Conservation (phyloP, 2,113 vertebrate species). For the Cygnus atratus region DNA sequence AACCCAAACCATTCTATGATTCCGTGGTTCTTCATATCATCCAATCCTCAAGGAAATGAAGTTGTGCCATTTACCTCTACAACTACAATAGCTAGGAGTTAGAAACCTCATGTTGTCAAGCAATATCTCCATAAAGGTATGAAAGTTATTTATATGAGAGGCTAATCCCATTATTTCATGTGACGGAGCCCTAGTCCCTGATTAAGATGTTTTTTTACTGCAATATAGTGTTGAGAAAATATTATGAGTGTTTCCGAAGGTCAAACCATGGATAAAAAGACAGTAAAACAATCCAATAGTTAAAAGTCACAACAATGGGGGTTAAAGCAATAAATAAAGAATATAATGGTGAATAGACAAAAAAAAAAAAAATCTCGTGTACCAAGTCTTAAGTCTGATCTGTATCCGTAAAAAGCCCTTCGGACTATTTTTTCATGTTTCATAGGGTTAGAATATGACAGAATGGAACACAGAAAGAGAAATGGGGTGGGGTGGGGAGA, state of each 20-base stretch:
- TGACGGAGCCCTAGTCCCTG: rapidly evolving
- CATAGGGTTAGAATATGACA: background rate
- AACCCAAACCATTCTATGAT: too few relatives aligned
- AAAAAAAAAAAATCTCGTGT: too few relatives aligned
- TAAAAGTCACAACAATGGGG: background rate
- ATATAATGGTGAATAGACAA: too few relatives aligned
- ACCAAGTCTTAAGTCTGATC: background rate
- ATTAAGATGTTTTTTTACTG: background rate
- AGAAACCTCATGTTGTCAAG: background rate
- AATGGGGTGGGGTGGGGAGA: background rate
- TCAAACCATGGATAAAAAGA: background rate
- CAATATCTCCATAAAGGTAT: background rate
- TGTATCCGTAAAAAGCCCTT: background rate
- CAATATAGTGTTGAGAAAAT: background rate
- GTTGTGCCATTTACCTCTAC: background rate
- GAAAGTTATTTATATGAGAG: background rate
- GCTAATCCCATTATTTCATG: background rate
- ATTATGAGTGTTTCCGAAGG: background rate
- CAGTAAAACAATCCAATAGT: background rate
- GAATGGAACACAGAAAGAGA: background rate
- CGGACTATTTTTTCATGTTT: background rate
- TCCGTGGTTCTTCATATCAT: background rate
- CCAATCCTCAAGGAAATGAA: background rate
- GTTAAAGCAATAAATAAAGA: background rate
- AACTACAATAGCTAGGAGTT: background rate